A percentile compares a stretch with the other conserved stretches of the same genome.
phyloP scores from a whole-genome alignment of 2,113 vertebrate genomes.

The Orcinus orca region DNA sequence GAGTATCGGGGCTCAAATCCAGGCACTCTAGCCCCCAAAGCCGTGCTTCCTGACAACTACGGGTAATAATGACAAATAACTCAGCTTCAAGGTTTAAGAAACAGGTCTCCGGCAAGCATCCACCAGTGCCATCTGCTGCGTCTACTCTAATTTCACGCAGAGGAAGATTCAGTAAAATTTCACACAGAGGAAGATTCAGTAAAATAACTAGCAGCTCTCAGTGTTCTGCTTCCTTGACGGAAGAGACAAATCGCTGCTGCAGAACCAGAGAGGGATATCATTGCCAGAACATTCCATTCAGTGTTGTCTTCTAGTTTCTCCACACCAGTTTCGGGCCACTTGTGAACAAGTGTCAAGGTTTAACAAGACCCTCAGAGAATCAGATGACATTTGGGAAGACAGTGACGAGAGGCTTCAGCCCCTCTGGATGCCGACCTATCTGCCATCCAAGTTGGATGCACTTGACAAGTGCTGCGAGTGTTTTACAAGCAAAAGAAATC shows the following conservation, averaged over 20 bases:
- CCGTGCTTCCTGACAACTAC: not conserved
- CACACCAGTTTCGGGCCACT: not conserved
- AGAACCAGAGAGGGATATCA: not conserved
- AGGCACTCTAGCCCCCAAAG: not conserved
- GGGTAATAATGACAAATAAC: not conserved
- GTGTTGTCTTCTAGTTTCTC: not conserved
- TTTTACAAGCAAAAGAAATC: constrained; percentile 37
- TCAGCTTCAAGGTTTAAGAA: not conserved
- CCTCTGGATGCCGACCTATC: not conserved
- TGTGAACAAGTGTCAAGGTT: not conserved
- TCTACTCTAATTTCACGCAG: not conserved
- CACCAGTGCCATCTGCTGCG: not conserved
- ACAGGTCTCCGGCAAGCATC: not conserved
- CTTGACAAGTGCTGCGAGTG: not conserved
- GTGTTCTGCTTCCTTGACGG: not conserved
- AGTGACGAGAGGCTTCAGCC: not conserved
- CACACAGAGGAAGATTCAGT: not conserved
- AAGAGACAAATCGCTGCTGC: not conserved
- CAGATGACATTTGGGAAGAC: not conserved
- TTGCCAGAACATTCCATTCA: not conserved
- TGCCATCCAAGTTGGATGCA: not conserved
- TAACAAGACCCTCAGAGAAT: not conserved
- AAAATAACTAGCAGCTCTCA: not conserved
- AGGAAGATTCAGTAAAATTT: not conserved
- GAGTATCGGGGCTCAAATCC: not conserved